phyloP scores from a whole-genome alignment of 2,113 vertebrate species.

The Hepsetus odoe region DNA sequence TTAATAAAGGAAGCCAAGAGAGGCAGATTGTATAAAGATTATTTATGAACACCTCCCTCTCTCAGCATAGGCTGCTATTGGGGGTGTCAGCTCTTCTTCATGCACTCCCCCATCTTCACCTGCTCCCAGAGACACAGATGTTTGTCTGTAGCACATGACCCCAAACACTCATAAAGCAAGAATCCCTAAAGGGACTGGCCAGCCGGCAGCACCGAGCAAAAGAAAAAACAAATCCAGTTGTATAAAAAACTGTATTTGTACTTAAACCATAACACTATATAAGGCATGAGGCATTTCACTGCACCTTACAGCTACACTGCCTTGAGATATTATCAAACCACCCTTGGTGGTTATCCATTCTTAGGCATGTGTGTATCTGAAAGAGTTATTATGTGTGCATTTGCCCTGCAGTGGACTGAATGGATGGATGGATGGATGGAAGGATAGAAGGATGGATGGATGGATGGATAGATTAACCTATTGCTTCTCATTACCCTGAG shows the following conservation, averaged over 20 bases:
- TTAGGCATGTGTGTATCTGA: too few relatives aligned
- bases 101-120: slow-evolving; percentile 62
- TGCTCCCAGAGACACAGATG: slow-evolving; percentile 69
- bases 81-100: slow-evolving; percentile 56
- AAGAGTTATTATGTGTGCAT: too few relatives aligned
- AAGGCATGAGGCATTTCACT: slow-evolving; percentile 26
- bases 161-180: slow-evolving; percentile 40
- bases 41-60: slow-evolving; percentile 78
- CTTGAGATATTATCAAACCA: too few relatives aligned
- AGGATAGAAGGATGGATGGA: too few relatives aligned
- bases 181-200: slow-evolving; percentile 37
- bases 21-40: slow-evolving; percentile 81
- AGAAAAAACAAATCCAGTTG: background rate
- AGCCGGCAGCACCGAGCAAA: background rate
- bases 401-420: too few relatives aligned
- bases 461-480: too few relatives aligned
- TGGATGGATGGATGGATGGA: too few relatives aligned
- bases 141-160: slow-evolving; percentile 52
- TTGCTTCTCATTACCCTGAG: too few relatives aligned
- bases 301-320: slow-evolving; percentile 8
- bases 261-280: slow-evolving; percentile 27
- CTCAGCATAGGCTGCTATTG: slow-evolving; percentile 59
- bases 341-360: too few relatives aligned
- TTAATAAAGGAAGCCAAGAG: slow-evolving; percentile 77
- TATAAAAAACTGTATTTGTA: slow-evolving; percentile 17